Base-by-base conservation (phyloP, 2,888 invertebrate genomes). In the Andrena marginata region DNA sequence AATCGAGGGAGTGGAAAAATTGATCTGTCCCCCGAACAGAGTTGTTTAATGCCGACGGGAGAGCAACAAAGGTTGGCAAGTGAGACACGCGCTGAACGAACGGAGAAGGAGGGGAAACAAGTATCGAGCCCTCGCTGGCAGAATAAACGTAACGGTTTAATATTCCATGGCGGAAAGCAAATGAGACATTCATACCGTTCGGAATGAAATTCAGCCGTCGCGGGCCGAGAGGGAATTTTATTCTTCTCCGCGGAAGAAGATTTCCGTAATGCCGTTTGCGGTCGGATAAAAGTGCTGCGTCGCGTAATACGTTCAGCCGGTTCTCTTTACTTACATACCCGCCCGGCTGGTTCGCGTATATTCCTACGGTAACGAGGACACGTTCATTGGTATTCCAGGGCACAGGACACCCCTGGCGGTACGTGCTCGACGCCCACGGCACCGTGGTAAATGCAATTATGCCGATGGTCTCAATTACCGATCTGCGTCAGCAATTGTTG, bases 391-490 rank as follows among this genome's bases (percentile, higher is more conserved):
- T 90, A 92, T 91, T 92, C 91, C 78, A 76, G 83, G 68, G 83
- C 82, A 79, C 80, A 81, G 85, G 80, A 86, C 85, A 76, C 72
- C 72, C 71, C 79, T 74, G 67, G 56, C 10, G 56, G 73, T 87
- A 92, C 91, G 91, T 92, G 91, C 87, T 75, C 87, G 85, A 85
- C 89, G 82, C 85, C 69, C 69, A 67, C 71, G 81, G 82, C 82
- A 75, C 79, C 78, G 84, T 68, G 80, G 87, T 84, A 88, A 89
- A 92, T 89, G 89, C 88, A 91, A 92, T 91, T 92, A 92, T 89
- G 80, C 82, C 89, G 84, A 90, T 90, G 87, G 87, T 92, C 90
- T 91, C 90, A 90, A 92, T 92, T 92, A 91, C 91, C 87, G 89
- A 89, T 89, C 89, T 84, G 83, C 87, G 89, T 90, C 90, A 89